A percentile compares a stretch with the other conserved stretches of the same genome.
Conservation (phyloP, 2,113 vertebrate species). For the Tachuris rubrigastra region DNA sequence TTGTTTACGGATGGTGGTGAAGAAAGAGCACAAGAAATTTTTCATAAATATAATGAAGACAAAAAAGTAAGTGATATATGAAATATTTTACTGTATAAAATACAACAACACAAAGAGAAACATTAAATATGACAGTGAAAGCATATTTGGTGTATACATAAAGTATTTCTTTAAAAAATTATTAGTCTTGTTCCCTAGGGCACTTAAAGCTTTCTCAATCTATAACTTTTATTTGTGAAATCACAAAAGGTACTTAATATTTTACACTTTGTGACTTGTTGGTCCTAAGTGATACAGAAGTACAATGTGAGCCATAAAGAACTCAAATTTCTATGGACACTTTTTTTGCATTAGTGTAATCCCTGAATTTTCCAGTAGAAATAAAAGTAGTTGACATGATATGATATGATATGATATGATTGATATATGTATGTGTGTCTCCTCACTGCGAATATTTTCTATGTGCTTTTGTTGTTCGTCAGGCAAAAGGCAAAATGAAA, state of each 20-base stretch:
- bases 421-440: neutral
- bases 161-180: neutral
- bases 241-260: neutral
- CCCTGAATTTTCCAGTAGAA: neutral
- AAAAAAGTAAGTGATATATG: constrained; percentile 82
- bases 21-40: constrained; percentile 92
- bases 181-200: neutral
- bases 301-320: neutral
- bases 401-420: too few species aligned
- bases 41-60: constrained; percentile 90
- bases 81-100: neutral
- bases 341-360: neutral
- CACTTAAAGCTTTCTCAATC: neutral
- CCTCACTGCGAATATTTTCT: neutral
- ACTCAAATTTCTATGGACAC: neutral
- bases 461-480: neutral
- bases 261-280: neutral
- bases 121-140: neutral
- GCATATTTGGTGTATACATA: neutral
- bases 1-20: constrained; percentile 98
- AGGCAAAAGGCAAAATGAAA: neutral
- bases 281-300: neutral
- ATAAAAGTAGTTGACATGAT: neutral
- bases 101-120: neutral
- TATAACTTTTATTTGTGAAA: neutral